Evolutionary conservation across 2,797 vertebrate genomes (phyloP).

Genomic region (Micrastur ruficollis): DNA sequence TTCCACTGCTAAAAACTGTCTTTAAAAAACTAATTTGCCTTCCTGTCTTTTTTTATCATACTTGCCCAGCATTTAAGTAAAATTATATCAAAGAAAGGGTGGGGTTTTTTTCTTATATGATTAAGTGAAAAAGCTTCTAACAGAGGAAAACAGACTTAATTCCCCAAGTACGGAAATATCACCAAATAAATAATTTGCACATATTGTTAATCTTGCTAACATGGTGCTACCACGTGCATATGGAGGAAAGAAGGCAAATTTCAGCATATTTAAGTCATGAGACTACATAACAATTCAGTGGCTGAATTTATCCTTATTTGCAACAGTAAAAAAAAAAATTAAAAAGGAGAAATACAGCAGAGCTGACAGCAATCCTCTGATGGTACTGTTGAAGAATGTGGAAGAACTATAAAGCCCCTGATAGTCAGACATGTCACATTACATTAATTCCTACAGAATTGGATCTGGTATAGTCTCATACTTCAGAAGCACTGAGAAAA

Average conservation of each 20-base stretch:
- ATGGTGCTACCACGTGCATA: fast-evolving
- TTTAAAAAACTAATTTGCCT: neutral
- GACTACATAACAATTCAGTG: neutral
- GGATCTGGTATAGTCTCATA: neutral
- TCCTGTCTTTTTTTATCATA: neutral
- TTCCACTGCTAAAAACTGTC: neutral
- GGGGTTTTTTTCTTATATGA: neutral
- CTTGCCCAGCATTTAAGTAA: neutral
- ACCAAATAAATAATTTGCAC: neutral
- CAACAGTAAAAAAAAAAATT: neutral
- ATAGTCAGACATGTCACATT: neutral
- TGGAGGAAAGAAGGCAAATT: neutral
- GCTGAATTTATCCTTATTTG: neutral
- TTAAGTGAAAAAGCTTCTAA: neutral
- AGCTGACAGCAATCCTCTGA: conserved; percentile 23
- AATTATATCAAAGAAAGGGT: neutral
- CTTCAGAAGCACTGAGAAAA: neutral
- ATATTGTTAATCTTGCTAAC: neutral
- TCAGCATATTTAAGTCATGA: neutral
- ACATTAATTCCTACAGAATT: neutral
- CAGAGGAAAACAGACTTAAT: neutral
- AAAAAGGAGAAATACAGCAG: neutral
- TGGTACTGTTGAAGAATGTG: neutral
- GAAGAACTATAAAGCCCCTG: neutral
- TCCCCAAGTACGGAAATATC: neutral